These are phyloP conservation scores for Burhinus oedicnemus DNA, from an alignment of 2,113 vertebrate species.

Conservation along the genomic window DNA sequence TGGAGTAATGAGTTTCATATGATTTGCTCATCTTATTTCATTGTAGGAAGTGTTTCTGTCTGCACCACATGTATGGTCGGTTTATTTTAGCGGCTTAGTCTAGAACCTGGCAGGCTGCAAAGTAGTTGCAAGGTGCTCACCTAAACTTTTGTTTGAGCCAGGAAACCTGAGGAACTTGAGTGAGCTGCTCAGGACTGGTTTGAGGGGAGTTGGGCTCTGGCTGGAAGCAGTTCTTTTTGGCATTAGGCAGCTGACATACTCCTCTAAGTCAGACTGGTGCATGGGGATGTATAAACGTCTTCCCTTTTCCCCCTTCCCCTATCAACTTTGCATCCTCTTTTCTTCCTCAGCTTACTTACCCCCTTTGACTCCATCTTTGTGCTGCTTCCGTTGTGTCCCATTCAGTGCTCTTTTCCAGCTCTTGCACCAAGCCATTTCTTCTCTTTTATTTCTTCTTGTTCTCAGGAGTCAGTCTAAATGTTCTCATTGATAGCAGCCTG, in stretches of 20 bases:
- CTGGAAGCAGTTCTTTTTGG: not conserved
- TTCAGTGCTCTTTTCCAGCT: not conserved
- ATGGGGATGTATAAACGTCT: not conserved
- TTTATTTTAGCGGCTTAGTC: not conserved
- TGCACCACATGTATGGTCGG: not conserved
- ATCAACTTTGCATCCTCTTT: not conserved
- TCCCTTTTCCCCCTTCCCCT: not conserved
- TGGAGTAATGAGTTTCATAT: not conserved
- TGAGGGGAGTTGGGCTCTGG: not conserved
- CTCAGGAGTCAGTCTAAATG: not conserved
- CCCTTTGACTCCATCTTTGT: not conserved
- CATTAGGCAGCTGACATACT: not conserved
- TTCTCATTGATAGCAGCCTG: not conserved
- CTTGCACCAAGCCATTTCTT: not conserved
- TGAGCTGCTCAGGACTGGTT: not conserved
- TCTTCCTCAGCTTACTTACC: not conserved
- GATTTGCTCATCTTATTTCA: not conserved
- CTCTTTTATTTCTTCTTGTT: not conserved
- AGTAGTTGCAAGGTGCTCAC: not conserved
- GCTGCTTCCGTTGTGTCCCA: not conserved
- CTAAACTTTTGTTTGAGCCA: not conserved
- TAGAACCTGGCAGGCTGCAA: not conserved
- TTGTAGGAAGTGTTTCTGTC: not conserved
- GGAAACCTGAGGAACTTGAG: not conserved
- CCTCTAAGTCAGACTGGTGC: not conserved